These are phyloP conservation scores for Diacarnus erythraeanus DNA, from an alignment of 37 sponge, comb jelly and placozoan genomes.

Conservation along the genomic window DNA sequence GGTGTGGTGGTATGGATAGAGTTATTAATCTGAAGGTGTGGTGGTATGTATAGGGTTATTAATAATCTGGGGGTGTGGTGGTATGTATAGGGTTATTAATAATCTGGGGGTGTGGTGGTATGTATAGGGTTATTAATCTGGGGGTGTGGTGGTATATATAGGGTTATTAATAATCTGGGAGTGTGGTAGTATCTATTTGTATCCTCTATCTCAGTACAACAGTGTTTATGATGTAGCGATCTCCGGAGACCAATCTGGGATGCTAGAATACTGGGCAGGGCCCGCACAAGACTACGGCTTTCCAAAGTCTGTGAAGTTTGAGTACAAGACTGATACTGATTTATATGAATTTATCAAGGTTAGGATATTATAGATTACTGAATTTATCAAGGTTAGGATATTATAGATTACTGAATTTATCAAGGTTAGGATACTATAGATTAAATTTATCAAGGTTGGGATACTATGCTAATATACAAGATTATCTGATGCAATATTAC, in stretches of 20 bases:
- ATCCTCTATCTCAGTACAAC: constrained; percentile 63
- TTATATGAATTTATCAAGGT: constrained; percentile 92
- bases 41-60: too few species aligned
- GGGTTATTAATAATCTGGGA: too few species aligned
- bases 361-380: constrained; percentile 23
- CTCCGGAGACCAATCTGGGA: constrained; percentile 84
- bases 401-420: constrained; percentile 86
- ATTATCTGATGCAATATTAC: too few species aligned
- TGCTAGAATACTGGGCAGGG: constrained; percentile 96
- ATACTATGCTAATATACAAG: too few species aligned
- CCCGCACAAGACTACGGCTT: constrained; percentile 59
- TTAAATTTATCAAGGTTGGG: constrained; percentile 88
- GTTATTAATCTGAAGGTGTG: too few species aligned
- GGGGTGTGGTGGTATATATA: too few species aligned
- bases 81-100: too few species aligned
- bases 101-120: too few species aligned
- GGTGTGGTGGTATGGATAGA: too few species aligned
- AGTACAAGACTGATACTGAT: constrained; percentile 95
- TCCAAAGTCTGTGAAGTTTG: constrained; percentile 72
- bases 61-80: too few species aligned
- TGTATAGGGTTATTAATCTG: too few species aligned
- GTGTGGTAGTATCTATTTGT: background rate
- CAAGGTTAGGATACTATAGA: constrained; percentile 56
- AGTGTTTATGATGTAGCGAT: constrained; percentile 72
- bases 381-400: constrained; percentile 74